A percentile compares a stretch with the other conserved stretches of the same genome.
Evolutionary conservation across 2,888 invertebrate genomes (phyloP).

Genomic region (Perizoma affinitatum): DNA sequence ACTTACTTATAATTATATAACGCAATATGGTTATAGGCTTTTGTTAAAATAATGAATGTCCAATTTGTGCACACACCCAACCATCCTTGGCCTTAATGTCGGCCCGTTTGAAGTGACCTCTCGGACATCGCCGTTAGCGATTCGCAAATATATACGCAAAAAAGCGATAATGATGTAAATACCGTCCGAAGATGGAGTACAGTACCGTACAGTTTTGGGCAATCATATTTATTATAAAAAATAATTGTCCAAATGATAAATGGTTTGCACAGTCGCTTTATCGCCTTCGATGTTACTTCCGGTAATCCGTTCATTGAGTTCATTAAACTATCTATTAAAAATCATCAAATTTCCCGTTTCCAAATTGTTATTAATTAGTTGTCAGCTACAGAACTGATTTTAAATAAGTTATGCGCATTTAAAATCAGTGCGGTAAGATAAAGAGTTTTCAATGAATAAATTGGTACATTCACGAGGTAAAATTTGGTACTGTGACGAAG

Average conservation of each 20-base stretch:
- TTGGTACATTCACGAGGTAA: too few relatives aligned
- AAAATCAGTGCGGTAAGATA: constrained; percentile 3
- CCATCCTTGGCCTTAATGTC: constrained; percentile 75
- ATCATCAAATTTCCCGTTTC: constrained; percentile 21
- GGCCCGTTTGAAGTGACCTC: constrained; percentile 67
- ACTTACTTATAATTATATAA: constrained; percentile 64
- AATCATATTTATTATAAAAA: constrained; percentile 46
- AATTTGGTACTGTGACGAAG: neutral
- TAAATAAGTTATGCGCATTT: constrained; percentile 27
- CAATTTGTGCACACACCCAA: constrained; percentile 62
- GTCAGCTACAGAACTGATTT: too few relatives aligned
- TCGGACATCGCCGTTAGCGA: constrained; percentile 63
- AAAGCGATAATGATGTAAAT: constrained; percentile 63
- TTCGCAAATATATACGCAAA: constrained; percentile 66
- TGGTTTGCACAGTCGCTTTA: constrained; percentile 37
- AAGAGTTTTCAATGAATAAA: neutral
- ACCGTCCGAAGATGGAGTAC: constrained; percentile 42
- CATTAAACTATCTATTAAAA: constrained; percentile 35
- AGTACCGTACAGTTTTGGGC: constrained; percentile 39
- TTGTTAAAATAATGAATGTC: constrained; percentile 73
- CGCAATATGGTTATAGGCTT: constrained; percentile 65
- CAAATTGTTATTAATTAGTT: constrained; percentile 22
- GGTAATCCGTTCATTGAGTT: constrained; percentile 33
- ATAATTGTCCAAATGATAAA: constrained; percentile 46
- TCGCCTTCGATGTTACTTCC: constrained; percentile 35